These are phyloP conservation scores for Aptenodytes forsteri DNA, from an alignment of 2,113 vertebrate species.

Conservation along the genomic window DNA sequence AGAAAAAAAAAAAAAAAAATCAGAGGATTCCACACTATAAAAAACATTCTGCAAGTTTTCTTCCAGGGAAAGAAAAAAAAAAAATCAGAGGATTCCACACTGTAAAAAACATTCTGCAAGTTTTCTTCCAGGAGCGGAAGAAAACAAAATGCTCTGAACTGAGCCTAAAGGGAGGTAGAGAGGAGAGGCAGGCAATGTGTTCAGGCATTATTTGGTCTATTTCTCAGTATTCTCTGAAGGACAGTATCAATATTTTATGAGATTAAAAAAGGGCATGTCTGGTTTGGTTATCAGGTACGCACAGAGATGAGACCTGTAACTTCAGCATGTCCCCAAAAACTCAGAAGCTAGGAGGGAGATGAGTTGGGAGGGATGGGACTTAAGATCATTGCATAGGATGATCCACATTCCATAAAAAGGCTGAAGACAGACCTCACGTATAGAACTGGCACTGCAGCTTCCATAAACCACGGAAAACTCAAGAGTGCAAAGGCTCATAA, in stretches of 20 bases:
- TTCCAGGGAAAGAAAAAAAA: background rate
- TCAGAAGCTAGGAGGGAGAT: background rate
- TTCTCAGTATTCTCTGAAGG: background rate
- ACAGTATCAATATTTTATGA: background rate
- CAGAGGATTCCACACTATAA: background rate
- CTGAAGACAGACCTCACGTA: background rate
- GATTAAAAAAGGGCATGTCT: background rate
- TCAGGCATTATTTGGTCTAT: background rate
- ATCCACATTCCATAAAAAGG: background rate
- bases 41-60: background rate
- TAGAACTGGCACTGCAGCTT: background rate
- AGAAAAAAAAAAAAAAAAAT: background rate
- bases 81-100: background rate
- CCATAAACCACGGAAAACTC: slow-evolving; percentile 25
- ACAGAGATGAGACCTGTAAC: background rate
- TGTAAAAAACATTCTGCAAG: background rate
- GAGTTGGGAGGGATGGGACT: background rate
- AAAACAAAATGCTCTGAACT: background rate
- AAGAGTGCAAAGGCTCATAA: slow-evolving; percentile 21
- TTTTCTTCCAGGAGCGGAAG: background rate
- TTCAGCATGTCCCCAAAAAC: background rate
- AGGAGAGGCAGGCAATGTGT: background rate
- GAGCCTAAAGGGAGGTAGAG: background rate
- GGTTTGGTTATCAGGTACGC: background rate
- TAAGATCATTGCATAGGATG: rapidly evolving